Percentiles rank a stretch among this genome's conserved stretches.
These are phyloP conservation scores for Paralichthys olivaceus DNA, from an alignment of 2,113 vertebrate species.

Conservation along the genomic window DNA sequence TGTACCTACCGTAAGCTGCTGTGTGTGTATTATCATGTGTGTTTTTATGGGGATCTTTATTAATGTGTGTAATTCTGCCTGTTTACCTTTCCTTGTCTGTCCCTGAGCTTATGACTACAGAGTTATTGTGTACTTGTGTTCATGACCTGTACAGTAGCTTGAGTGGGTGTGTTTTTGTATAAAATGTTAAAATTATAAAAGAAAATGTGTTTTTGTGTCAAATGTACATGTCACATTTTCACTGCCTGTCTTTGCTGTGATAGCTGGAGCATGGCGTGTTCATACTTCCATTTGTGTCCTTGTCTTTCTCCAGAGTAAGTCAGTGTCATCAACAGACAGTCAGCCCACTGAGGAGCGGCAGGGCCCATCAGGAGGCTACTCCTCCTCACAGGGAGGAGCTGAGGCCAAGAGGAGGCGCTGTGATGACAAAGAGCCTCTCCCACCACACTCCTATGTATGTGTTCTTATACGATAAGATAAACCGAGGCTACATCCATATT, in stretches of 20 bases:
- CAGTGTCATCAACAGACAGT: conserved; percentile 85
- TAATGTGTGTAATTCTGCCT: neutral
- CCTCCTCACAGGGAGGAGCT: conserved; percentile 81
- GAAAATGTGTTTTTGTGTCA: neutral
- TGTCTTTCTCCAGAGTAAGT: conserved; percentile 80
- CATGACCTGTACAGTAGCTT: neutral
- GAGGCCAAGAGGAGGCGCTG: conserved; percentile 92
- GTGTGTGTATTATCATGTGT: conserved; percentile 5
- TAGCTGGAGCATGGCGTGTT: neutral
- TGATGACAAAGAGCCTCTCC: conserved; percentile 89
- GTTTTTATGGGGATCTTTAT: neutral
- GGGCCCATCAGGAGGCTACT: conserved; percentile 87
- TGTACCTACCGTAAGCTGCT: conserved; percentile 9
- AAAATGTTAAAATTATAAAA: too few species aligned
- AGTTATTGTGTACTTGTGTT: conserved; percentile 2
- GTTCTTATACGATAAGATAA: neutral
- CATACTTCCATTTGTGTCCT: conserved; percentile 5
- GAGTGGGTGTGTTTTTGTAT: neutral
- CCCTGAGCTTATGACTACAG: conserved; percentile 8
- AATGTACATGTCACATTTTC: neutral
- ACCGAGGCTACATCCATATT: too few species aligned
- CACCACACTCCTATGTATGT: conserved; percentile 86
- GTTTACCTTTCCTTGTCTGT: neutral
- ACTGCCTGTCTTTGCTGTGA: neutral
- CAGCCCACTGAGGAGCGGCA: conserved; percentile 86